Base-by-base conservation (phyloP, 2,113 vertebrate genomes). In the Sciurus niger region DNA sequence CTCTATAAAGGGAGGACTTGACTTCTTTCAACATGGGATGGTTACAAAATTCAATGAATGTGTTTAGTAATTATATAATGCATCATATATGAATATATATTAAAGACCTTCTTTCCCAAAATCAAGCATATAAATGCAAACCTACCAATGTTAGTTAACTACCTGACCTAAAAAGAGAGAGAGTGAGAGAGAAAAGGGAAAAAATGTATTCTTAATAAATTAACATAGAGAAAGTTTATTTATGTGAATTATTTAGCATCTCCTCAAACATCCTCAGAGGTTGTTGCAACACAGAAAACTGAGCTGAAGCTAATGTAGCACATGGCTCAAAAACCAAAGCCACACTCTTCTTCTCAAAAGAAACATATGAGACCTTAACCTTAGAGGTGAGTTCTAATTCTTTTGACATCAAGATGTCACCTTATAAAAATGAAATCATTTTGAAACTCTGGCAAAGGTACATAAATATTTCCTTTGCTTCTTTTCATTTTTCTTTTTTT, bases 21-120 rank as follows among this genome's bases (percentile, higher is more conserved):
- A 10, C 32, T 70, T 55, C 65, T 72, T 20, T 68, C 74, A 89
- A 37, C 70, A 93, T 82, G 17, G 16, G 86, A 83, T 82, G n/a
- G 79, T 80, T 88, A 70, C 37, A 58, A 84, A 87, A 55, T 76
- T 90, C 74, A 94, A 73, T 48, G 14, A 67, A 68, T 37, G 5
- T 53, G 28, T 46, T 95, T 60, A 63, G n/a, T 17, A 77, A 78
- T 91, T 48, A 40, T 40, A 40, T 40, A 4, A 40, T 87, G 24
- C 46, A n/a, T 0, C 63, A 20, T 20, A 22, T 24, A 83, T 51
- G 68, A 68, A 34, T 25, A 58, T 58, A 80, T 63, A 63, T 60
- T 73, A 43, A 37, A n/a, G 17, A 43, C 65, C 12, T 2, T 18
- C 5, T 1, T 1, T 3, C 4, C 6, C 8, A 60, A 14, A 40